These are phyloP conservation scores for Drosophila eugracilis DNA, from an alignment of 1,140 invertebrate genomes.

Conservation along the genomic window DNA sequence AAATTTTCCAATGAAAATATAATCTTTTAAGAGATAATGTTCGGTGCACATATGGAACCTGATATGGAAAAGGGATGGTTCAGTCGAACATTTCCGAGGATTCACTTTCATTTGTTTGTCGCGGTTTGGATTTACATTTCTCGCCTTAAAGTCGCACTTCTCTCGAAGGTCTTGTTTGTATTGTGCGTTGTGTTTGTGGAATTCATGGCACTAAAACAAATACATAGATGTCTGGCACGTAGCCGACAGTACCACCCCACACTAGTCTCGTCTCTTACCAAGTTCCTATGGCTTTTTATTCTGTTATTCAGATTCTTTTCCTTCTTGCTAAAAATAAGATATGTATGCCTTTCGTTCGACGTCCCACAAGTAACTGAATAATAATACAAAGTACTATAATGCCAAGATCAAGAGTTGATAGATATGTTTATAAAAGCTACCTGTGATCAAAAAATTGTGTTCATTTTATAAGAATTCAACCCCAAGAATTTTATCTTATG, in stretches of 20 bases:
- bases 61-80: neutral
- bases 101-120: neutral
- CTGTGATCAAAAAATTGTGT: no score
- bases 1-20: neutral
- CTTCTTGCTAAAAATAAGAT: conserved; percentile 2
- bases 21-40: neutral
- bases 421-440: no score
- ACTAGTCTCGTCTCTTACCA: conserved; percentile 3
- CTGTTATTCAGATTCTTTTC: conserved; percentile 12
- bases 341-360: no score
- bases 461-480: no score
- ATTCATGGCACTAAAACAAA: conserved; percentile 3
- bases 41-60: neutral
- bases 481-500: no score
- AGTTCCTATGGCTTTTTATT: conserved; percentile 12
- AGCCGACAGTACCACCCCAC: neutral
- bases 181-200: conserved; percentile 6
- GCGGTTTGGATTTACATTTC: conserved; percentile 1
- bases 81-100: neutral
- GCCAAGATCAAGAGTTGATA: neutral
- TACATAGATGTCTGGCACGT: conserved; percentile 20
- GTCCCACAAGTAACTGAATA: neutral
- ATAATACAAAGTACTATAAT: neutral
- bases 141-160: neutral
- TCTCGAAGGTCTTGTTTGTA: conserved; percentile 6